Percentiles rank a stretch among this genome's conserved stretches.
phyloP scores from a whole-genome alignment of 1,140 invertebrate species.

The Brevipalpus yothersi region DNA sequence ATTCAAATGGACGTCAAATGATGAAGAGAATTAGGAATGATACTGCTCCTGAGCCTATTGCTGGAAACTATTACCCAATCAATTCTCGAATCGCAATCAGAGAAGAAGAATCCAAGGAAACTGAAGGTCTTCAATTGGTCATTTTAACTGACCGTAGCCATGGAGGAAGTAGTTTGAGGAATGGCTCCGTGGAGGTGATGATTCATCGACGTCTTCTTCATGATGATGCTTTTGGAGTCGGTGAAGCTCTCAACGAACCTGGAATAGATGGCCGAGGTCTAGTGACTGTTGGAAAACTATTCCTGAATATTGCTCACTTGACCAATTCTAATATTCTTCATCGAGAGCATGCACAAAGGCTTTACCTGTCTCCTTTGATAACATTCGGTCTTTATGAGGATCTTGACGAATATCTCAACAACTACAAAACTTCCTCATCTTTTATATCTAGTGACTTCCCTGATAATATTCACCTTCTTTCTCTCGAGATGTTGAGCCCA shows the following conservation, averaged over 20 bases:
- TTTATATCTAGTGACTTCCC: conserved; percentile 31
- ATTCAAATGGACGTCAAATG: conserved; percentile 30
- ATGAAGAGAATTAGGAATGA: conserved; percentile 37
- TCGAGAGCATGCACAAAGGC: conserved; percentile 20
- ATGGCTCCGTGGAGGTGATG: conserved; percentile 12
- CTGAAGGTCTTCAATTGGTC: conserved; percentile 17
- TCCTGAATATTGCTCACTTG: conserved; percentile 13
- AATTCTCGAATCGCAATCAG: conserved; percentile 41
- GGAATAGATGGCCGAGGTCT: conserved; percentile 39
- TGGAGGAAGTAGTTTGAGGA: conserved; percentile 45
- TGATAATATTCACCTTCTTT: conserved; percentile 52
- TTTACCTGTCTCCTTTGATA: conserved; percentile 22
- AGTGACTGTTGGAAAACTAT: conserved; percentile 47
- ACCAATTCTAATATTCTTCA: conserved; percentile 20
- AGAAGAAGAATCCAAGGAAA: not conserved
- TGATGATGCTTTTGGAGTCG: conserved; percentile 78
- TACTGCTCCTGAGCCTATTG: conserved; percentile 32
- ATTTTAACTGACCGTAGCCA: conserved; percentile 56
- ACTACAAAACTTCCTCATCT: conserved; percentile 20
- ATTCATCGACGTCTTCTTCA: conserved; percentile 53
- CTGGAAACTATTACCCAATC: conserved; percentile 82
- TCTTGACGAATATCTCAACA: not conserved
- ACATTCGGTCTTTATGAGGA: conserved; percentile 17
- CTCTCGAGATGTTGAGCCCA: conserved; percentile 53
- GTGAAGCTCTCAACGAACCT: conserved; percentile 66